Conservation (phyloP, 2,113 vertebrate genomes). For the Labeo rohita region DNA sequence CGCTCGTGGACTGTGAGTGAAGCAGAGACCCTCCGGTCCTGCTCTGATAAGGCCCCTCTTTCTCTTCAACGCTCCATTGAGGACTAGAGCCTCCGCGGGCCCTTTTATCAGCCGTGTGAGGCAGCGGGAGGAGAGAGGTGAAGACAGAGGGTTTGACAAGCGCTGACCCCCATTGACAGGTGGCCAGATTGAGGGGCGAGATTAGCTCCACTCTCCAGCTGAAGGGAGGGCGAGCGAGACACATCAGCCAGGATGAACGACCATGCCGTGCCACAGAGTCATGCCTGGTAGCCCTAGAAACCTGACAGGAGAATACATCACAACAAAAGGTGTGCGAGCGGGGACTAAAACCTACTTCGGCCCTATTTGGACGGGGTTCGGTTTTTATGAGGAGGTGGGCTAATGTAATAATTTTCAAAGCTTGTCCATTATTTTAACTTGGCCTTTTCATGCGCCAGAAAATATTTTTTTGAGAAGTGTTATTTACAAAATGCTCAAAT, state of each 20-base stretch:
- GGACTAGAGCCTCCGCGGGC: not conserved
- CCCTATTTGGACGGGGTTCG: not conserved
- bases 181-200: conserved; percentile 53
- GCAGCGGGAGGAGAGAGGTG: conserved; percentile 7
- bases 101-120: conserved; percentile 51
- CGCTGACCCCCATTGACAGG: conserved; percentile 48
- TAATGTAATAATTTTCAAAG: not conserved
- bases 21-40: conserved; percentile 12
- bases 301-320: not conserved
- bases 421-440: not conserved
- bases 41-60: conserved; percentile 21
- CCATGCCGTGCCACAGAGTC: conserved; percentile 41
- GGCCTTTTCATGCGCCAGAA: not conserved
- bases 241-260: conserved; percentile 32
- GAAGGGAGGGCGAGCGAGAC: conserved; percentile 34
- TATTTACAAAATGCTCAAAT: not conserved
- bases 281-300: conserved; percentile 19
- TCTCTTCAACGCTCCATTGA: conserved; percentile 19
- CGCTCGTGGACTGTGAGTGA: conserved; percentile 10
- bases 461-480: not conserved
- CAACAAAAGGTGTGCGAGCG: not conserved
- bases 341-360: not conserved
- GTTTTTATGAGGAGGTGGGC: not conserved
- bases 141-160: conserved; percentile 41
- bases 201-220: conserved; percentile 46